phyloP scores from a whole-genome alignment of 2,888 invertebrate species.

The Escarpia spicata region DNA sequence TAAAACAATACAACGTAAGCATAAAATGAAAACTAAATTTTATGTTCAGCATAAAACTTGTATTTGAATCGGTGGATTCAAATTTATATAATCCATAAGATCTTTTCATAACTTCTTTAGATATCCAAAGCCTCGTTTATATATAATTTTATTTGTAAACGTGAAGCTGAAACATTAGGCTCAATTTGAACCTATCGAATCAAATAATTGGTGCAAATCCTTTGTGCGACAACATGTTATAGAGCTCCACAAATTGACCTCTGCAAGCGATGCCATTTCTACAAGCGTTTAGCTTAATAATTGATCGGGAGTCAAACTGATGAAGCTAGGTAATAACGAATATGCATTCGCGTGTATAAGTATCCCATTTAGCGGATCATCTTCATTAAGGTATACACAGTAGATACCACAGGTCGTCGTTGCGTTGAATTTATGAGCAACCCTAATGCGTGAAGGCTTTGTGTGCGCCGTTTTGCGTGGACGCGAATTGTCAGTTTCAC shows the following conservation, averaged over 20 bases:
- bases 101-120: no score
- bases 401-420: neutral
- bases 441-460: neutral
- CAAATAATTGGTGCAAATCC: neutral
- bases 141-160: no score
- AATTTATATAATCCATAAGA: no score
- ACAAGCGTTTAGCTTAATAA: neutral
- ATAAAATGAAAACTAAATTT: no score
- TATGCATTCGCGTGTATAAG: neutral
- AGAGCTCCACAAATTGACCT: neutral
- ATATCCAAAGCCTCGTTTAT: no score
- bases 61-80: no score
- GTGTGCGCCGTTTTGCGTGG: neutral
- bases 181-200: neutral
- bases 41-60: no score
- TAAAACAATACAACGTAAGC: no score
- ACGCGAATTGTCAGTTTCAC: neutral
- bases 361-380: neutral
- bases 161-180: neutral
- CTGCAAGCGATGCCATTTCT: neutral
- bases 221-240: neutral
- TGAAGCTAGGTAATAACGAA: neutral
- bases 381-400: neutral
- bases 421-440: neutral
- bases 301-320: neutral